Evolutionary conservation across 2,888 invertebrate genomes (phyloP), one percentile per base, ranked within the genome.

Genomic region (Poecilobothrus nobilitatus): DNA sequence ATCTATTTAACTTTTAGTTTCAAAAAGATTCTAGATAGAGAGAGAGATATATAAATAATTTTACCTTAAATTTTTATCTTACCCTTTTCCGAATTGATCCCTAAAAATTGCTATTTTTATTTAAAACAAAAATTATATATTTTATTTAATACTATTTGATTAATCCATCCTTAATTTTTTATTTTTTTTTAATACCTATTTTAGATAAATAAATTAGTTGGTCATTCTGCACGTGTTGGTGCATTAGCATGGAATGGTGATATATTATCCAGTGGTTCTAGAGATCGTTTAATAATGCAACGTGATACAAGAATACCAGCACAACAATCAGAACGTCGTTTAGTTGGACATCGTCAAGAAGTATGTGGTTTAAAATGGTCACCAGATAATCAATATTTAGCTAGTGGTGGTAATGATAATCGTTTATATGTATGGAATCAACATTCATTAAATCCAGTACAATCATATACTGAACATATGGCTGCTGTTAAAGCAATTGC

Each of bases 351-450:
- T 79, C 86, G 93, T 67, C 97, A 98, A 82, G 98, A 99, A 84
- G 95, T 97, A 65, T 98, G 98, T 83, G 98, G 98, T 0, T 84
- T 99, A 66, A 97, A 97, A 80, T 98, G 97, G 97, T 98, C 97
- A 1, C 95, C 97, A 1, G 98, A 99, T 82, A 95, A 95, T 75
- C 95, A 96, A 82, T 95, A 95, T 79, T 84, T 99, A 68, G 99
- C 99, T 0, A 97, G 97, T 53, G 99, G 99, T 53, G 99, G 98
- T 68, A 99, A 99, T 81, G 99, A 99, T 83, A 82, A 82, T 76
- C 79, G 82, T 0, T 71, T 82, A 3, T 82, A 81, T 71, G 82
- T 82, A 3, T 90, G 90, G 90, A 88, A 88, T 78, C 85, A 93
- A 85, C 93, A 94, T 78, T 91, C 93, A 0, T 83, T 91, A 5